Percentiles rank a stretch among this genome's conserved stretches.
Evolutionary conservation across 2,888 invertebrate genomes (phyloP).

Genomic region (Microchrysa polita): DNA sequence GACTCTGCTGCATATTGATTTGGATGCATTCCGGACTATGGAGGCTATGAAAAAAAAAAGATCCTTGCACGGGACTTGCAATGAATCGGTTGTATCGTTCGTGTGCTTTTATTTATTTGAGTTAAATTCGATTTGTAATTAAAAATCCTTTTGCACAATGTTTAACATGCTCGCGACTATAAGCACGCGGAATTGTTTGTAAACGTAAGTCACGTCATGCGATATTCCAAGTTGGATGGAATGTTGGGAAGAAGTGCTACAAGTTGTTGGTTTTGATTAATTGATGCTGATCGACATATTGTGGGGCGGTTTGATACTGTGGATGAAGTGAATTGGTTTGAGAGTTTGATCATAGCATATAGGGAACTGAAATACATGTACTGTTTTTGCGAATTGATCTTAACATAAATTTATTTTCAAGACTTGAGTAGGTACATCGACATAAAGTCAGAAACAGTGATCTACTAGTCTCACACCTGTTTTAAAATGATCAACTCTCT

Average conservation of each 20-base stretch:
- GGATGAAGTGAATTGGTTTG: not conserved
- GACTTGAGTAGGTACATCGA: no score
- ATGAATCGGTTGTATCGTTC: slow-evolving; percentile 11
- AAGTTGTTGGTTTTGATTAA: slow-evolving; percentile 35
- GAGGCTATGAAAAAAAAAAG: slow-evolving; percentile 9
- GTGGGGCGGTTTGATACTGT: slow-evolving; percentile 9
- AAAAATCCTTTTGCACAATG: slow-evolving; percentile 41
- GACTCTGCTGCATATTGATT: slow-evolving; percentile 13
- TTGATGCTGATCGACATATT: slow-evolving; percentile 26
- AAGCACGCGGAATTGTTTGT: slow-evolving; percentile 33
- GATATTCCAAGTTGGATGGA: slow-evolving; percentile 22
- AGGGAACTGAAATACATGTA: no score
- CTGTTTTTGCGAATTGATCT: no score
- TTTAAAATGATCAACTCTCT: no score
- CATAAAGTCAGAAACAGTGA: no score
- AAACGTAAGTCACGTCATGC: slow-evolving; percentile 42
- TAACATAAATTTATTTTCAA: no score
- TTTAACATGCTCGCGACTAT: slow-evolving; percentile 39
- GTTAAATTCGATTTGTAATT: slow-evolving; percentile 43
- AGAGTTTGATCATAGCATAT: no score
- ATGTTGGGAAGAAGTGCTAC: slow-evolving; percentile 36
- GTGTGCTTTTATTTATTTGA: slow-evolving; percentile 36
- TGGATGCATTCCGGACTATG: slow-evolving; percentile 5
- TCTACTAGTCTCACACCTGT: no score
- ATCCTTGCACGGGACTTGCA: slow-evolving; percentile 10